These are phyloP conservation scores for Harpagifer antarcticus DNA, from an alignment of 2,797 vertebrate species.

Conservation along the genomic window DNA sequence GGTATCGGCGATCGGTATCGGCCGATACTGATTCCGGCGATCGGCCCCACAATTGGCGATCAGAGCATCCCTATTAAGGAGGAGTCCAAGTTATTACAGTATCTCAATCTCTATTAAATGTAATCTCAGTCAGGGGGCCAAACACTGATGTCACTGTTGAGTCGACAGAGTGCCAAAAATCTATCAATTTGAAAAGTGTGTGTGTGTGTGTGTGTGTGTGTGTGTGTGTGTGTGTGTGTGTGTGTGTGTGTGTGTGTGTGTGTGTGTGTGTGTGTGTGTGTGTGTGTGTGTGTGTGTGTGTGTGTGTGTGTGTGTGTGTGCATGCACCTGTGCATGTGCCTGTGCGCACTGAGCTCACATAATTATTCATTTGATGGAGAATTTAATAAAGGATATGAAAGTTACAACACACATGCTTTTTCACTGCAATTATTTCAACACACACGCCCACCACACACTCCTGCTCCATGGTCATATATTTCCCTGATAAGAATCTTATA, in stretches of 20 bases:
- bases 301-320: no score
- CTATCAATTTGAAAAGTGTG: constrained; percentile 9
- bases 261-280: no score
- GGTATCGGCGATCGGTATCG: no score
- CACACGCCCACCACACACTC: constrained; percentile 30
- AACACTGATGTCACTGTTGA: constrained; percentile 71
- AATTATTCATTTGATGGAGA: not conserved
- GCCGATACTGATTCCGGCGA: no score
- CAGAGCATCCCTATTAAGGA: not conserved
- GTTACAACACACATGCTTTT: constrained; percentile 33
- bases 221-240: no score
- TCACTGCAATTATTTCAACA: constrained; percentile 44
- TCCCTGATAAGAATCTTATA: constrained; percentile 50
- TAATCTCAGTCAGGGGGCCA: constrained; percentile 55
- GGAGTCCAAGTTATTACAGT: constrained; percentile 56
- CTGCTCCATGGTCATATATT: constrained; percentile 51
- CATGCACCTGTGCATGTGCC: not conserved
- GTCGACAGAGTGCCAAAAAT: constrained; percentile 41
- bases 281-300: no score
- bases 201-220: no score
- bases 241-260: no score
- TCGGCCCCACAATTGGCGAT: no score
- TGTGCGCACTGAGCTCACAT: no score
- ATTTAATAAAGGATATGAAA: constrained; percentile 15
- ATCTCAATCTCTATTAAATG: constrained; percentile 68